Evolutionary conservation across 2,888 invertebrate genomes (phyloP).

Genomic region (Acleris cristana): DNA sequence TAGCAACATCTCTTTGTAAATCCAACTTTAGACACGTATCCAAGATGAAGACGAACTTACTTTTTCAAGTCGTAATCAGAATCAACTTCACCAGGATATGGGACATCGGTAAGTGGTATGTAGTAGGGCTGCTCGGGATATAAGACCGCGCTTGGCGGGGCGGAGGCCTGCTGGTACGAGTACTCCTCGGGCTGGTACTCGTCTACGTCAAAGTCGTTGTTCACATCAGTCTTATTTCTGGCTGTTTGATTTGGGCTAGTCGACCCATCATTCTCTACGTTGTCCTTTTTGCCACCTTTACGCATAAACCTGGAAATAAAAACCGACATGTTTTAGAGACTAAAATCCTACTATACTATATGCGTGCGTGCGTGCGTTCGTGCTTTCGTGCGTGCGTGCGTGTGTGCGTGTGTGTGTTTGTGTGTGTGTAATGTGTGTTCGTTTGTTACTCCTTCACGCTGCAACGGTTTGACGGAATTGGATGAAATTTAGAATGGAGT

Average conservation of each 20-base stretch:
- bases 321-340: not conserved
- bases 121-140: constrained; percentile 60
- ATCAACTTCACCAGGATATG: constrained; percentile 68
- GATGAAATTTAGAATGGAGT: too few species aligned
- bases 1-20: too few species aligned
- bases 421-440: too few species aligned
- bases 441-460: too few species aligned
- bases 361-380: too few species aligned
- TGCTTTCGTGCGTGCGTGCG: too few species aligned
- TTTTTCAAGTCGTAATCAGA: constrained; percentile 70
- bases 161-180: constrained; percentile 52
- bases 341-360: not conserved
- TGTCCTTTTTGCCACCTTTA: constrained; percentile 56
- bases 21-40: too few species aligned
- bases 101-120: constrained; percentile 68
- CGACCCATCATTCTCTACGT: too few species aligned
- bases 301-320: constrained; percentile 56
- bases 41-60: constrained; percentile 44
- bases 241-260: too few species aligned
- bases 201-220: constrained; percentile 67
- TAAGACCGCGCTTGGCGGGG: constrained; percentile 46
- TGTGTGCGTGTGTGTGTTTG: too few species aligned
- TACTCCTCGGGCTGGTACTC: constrained; percentile 56
- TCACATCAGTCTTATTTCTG: constrained; percentile 43
- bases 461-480: too few species aligned